A percentile compares a stretch with the other conserved stretches of the same genome.
phyloP scores from a whole-genome alignment of 1,140 invertebrate genomes.

The Ladona fulva region DNA sequence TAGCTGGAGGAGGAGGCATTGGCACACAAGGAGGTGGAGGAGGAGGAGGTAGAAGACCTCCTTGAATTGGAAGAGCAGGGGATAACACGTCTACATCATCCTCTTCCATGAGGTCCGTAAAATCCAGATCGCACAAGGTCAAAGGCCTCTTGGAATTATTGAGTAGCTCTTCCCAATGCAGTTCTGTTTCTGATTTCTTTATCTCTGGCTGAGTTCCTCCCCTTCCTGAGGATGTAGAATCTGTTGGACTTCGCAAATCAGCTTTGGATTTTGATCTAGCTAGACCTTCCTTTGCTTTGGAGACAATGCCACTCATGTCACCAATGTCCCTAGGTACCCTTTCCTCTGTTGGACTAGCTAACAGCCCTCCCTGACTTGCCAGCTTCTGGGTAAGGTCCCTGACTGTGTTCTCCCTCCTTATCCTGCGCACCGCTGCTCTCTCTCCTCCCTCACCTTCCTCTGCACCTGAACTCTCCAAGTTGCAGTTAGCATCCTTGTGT shows the following conservation, averaged over 20 bases:
- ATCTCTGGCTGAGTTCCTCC: constrained; percentile 41
- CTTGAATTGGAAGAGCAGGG: constrained; percentile 17
- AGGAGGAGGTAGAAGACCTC: constrained; percentile 27
- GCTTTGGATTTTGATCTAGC: constrained; percentile 71
- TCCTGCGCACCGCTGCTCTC: constrained; percentile 46
- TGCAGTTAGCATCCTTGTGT: constrained; percentile 27
- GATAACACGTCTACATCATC: constrained; percentile 35
- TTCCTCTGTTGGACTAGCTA: constrained; percentile 47
- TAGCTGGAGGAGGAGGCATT: constrained; percentile 33
- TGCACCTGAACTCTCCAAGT: constrained; percentile 42
- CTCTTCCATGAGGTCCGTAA: constrained; percentile 81
- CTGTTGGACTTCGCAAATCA: constrained; percentile 43
- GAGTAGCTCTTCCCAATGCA: constrained; percentile 89
- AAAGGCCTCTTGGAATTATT: constrained; percentile 71
- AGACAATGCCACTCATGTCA: constrained; percentile 81
- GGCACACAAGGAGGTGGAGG: constrained; percentile 26
- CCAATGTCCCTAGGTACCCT: constrained; percentile 45
- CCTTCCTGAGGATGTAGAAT: constrained; percentile 12
- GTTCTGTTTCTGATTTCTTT: constrained; percentile 85
- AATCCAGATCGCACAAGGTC: constrained; percentile 90
- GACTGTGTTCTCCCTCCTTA: constrained; percentile 68
- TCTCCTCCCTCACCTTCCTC: constrained; percentile 36
- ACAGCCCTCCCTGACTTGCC: constrained; percentile 53
- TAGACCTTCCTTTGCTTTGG: constrained; percentile 85
- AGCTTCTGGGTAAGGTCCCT: constrained; percentile 80